Evolutionary conservation across 1,140 invertebrate genomes (phyloP), one percentile per base, ranked within the genome.

Genomic region (Brachionus paranguensis): DNA sequence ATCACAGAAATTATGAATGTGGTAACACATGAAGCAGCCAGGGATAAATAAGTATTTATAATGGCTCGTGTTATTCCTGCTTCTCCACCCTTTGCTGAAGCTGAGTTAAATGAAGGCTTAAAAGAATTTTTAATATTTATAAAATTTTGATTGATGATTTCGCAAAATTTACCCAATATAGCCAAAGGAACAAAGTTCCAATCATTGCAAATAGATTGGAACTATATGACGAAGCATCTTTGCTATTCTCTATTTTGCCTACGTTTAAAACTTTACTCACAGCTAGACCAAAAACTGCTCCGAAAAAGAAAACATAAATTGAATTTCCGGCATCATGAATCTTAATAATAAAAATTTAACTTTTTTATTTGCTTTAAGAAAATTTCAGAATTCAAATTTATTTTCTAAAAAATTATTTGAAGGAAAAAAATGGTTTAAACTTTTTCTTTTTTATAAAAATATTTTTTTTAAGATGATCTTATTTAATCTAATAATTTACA

Each of bases 191-290:
- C 27, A 78, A 55, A 33, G 74, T 78, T 20, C 95, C 95, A 85
- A 97, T 94, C 95, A 97, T 96, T 11, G 95, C 93, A 86, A 96
- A 96, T 41, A 96, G 90, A 88, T 97, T 95, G 0, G 95, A 96
- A 12, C 92, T 91, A 86, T 96, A 96, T 27, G 90, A 92, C 0
- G 95, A 90, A 2, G 92, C 93, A 87, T 94, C 93, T 43, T 91
- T 91, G 4, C 85, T 78, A 1, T 92, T 89, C 85, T 91, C 89
- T 81, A 91, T 89, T 14, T 87, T 85, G 20, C 85, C 83, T 8
- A 86, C 86, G 79, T 89, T 90, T 1, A 91, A 85, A 64, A 93
- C 92, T 84, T 93, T 91, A 79, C 94, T 95, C 2, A 93, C 93
- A 0, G 93, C 94, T 37, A 98, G 88, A 4, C 96, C 96, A 88